These are phyloP conservation scores for Axis porcinus DNA, from an alignment of 2,113 vertebrate genomes.

Conservation along the genomic window DNA sequence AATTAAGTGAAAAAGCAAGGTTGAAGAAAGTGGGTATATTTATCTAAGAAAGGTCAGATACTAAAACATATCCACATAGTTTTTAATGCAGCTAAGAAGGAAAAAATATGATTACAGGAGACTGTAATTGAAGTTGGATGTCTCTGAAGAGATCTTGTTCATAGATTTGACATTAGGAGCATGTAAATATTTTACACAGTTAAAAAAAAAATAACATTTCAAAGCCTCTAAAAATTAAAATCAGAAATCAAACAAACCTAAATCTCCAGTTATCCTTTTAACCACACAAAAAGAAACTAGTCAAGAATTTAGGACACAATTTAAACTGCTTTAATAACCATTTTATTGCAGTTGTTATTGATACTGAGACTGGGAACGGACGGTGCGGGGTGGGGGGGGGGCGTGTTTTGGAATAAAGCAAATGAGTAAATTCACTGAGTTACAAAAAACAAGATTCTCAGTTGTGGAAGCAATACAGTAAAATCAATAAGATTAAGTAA, in stretches of 20 bases:
- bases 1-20: background rate
- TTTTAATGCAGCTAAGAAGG: background rate
- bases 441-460: background rate
- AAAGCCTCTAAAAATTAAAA: conserved; percentile 26
- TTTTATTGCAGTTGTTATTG: background rate
- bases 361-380: background rate
- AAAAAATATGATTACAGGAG: background rate
- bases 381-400: no score
- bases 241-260: background rate
- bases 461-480: background rate
- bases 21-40: background rate
- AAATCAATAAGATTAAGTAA: background rate
- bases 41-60: background rate
- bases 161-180: background rate
- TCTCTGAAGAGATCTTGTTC: background rate
- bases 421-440: background rate
- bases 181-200: background rate
- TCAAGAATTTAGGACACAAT: background rate
- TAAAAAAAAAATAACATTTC: conserved; percentile 6
- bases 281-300: background rate
- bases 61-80: background rate
- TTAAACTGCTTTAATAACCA: background rate
- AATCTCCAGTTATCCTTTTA: background rate
- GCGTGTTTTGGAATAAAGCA: background rate
- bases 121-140: background rate